Percentiles rank a stretch among this genome's conserved stretches.
phyloP scores from a whole-genome alignment of 2,797 vertebrate genomes.

The Mastacembelus armatus region DNA sequence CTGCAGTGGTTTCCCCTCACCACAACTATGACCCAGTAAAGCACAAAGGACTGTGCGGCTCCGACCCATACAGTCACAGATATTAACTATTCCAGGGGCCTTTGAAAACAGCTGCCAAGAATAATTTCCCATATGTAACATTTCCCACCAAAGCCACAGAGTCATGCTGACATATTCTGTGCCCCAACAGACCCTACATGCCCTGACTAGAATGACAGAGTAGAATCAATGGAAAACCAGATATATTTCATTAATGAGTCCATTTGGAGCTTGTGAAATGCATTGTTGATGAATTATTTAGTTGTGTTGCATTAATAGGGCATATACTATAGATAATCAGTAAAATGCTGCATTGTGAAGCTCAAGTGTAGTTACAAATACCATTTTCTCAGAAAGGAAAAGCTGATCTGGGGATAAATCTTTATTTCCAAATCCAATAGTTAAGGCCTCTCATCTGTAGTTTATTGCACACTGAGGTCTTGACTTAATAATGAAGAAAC shows the following conservation, averaged over 20 bases:
- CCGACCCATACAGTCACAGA: slow-evolving; percentile 75
- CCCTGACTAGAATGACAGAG: slow-evolving; percentile 44
- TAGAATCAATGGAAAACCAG: slow-evolving; percentile 51
- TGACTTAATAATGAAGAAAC: slow-evolving; percentile 4
- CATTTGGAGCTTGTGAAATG: slow-evolving; percentile 17
- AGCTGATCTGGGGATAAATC: background rate
- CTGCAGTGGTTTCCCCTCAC: slow-evolving; percentile 74
- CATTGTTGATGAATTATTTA: slow-evolving; percentile 8
- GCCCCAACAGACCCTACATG: slow-evolving; percentile 51
- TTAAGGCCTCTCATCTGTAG: background rate
- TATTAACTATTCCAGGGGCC: slow-evolving; percentile 78
- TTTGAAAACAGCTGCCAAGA: slow-evolving; percentile 84
- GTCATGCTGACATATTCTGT: slow-evolving; percentile 56
- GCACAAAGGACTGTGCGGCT: slow-evolving; percentile 70
- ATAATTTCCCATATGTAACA: slow-evolving; percentile 88
- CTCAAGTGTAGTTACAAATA: slow-evolving; percentile 3
- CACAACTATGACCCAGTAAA: slow-evolving; percentile 82
- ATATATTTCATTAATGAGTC: slow-evolving; percentile 26
- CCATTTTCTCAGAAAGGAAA: background rate
- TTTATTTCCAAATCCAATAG: background rate
- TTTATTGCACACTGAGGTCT: background rate
- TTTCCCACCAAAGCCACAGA: slow-evolving; percentile 82
- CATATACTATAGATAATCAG: background rate
- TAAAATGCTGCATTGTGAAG: slow-evolving; percentile 1
- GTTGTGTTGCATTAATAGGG: slow-evolving; percentile 14